Conservation (phyloP, 1,140 invertebrate species). For the Drosophila ananassae region DNA sequence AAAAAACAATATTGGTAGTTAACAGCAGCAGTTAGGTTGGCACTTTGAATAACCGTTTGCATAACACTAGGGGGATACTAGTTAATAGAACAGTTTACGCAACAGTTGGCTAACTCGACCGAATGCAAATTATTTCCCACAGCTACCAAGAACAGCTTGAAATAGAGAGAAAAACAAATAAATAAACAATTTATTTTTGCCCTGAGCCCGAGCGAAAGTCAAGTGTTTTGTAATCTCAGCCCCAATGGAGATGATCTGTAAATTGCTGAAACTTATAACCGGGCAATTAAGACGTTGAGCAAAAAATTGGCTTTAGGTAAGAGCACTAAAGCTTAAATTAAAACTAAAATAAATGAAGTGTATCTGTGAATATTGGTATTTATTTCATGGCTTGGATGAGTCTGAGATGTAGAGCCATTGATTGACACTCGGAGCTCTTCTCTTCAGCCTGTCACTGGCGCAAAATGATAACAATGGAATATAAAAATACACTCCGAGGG, state of each 20-base stretch:
- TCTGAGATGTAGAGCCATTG: neutral
- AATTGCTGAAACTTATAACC: neutral
- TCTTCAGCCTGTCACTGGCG: constrained; percentile 22
- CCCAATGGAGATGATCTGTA: neutral
- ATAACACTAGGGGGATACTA: constrained; percentile 22
- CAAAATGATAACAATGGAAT: constrained; percentile 61
- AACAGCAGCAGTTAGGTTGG: neutral
- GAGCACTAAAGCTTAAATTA: neutral
- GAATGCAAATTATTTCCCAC: constrained; percentile 10
- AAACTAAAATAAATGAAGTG: no score
- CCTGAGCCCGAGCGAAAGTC: neutral
- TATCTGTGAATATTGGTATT: no score
- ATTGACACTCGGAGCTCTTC: neutral
- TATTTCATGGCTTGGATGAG: neutral
- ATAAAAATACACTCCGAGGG: constrained; percentile 55
- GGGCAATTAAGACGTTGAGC: neutral
- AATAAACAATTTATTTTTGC: constrained; percentile 5
- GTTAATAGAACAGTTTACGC: constrained; percentile 37
- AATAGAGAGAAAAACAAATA: constrained; percentile 7
- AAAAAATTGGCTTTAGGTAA: neutral
- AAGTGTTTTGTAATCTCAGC: constrained; percentile 8
- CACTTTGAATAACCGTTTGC: constrained; percentile 25
- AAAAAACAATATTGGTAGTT: neutral
- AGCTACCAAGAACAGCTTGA: constrained; percentile 6
- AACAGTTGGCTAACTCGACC: constrained; percentile 38